Evolutionary conservation across 2,888 invertebrate species (phyloP).

Genomic region (Pammene fasciana): DNA sequence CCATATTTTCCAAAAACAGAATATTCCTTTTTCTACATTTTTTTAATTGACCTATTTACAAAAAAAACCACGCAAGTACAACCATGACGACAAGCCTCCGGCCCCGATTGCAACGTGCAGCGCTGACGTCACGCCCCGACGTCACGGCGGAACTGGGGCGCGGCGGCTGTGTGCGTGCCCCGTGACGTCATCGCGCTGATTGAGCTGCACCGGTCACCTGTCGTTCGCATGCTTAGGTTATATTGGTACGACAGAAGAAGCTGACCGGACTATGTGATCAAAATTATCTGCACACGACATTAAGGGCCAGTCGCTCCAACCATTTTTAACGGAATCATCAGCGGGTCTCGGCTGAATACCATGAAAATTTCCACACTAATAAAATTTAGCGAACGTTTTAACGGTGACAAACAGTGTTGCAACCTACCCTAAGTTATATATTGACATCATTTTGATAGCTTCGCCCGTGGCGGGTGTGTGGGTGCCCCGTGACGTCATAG

Average conservation of each 20-base stretch:
- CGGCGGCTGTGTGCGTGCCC: slow-evolving; percentile 2
- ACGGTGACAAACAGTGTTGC: no score
- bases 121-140: slow-evolving; percentile 10
- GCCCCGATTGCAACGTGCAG: neutral
- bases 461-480: no score
- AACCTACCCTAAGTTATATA: no score
- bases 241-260: neutral
- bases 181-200: slow-evolving; percentile 11
- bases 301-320: no score
- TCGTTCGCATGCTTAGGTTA: neutral
- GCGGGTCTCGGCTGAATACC: no score
- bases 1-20: no score
- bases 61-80: neutral
- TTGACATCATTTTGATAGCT: no score
- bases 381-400: no score
- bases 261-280: no score
- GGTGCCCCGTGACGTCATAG: no score
- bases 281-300: neutral
- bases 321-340: no score
- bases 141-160: slow-evolving; percentile 12
- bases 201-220: neutral
- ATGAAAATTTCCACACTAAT: no score
- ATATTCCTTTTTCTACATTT: neutral
- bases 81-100: neutral
- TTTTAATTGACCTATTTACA: neutral